A percentile compares a stretch with the other conserved stretches of the same genome.
Evolutionary conservation across 2,113 vertebrate species (phyloP).

Genomic region (Siniperca chuatsi): DNA sequence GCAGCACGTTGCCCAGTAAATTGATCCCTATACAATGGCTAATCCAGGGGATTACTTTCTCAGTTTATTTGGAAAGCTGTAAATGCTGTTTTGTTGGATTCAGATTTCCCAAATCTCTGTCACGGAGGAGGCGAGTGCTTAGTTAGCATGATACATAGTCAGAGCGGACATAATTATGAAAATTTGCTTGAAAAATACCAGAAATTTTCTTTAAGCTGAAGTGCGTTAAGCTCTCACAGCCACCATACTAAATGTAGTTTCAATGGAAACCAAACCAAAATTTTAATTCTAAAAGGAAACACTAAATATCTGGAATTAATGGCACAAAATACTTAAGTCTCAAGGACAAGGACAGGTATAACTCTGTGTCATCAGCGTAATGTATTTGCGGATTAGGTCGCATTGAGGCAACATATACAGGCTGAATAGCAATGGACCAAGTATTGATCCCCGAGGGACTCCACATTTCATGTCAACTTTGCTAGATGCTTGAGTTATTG

Average conservation of each 20-base stretch:
- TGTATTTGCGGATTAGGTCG: neutral
- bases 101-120: too few species aligned
- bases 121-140: too few species aligned
- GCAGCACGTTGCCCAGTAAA: too few species aligned
- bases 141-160: too few species aligned
- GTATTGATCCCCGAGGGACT: conserved; percentile 29
- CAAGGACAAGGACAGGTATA: neutral
- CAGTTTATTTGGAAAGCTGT: too few species aligned
- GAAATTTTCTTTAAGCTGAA: too few species aligned
- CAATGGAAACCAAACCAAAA: neutral
- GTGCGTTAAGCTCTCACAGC: neutral
- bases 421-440: neutral
- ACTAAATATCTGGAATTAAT: neutral
- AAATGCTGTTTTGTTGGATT: too few species aligned
- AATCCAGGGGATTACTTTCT: too few species aligned
- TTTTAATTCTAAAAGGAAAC: neutral
- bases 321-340: neutral
- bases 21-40: too few species aligned
- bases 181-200: too few species aligned
- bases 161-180: too few species aligned
- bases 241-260: neutral
- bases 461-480: neutral
- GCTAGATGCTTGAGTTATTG: neutral
- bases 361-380: neutral
- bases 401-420: neutral